phyloP scores from a whole-genome alignment of 2,888 invertebrate species.

The Pseudococcus viburni region DNA sequence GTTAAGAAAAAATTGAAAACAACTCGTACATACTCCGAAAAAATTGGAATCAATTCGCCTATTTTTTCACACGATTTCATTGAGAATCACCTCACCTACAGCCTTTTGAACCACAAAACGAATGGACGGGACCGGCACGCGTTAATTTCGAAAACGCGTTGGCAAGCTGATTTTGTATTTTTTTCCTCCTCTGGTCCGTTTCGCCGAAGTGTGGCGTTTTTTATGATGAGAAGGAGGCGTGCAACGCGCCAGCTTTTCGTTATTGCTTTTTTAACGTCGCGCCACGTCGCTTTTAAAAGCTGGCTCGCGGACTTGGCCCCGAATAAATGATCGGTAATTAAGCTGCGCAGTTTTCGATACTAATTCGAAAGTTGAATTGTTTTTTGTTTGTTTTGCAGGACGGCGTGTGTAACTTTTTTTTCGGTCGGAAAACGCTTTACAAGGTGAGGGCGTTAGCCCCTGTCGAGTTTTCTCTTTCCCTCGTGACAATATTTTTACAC shows the following conservation, averaged over 20 bases:
- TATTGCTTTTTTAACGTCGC: background rate
- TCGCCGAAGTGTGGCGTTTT: background rate
- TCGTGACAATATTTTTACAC: slow-evolving; percentile 13
- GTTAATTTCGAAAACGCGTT: too few relatives aligned
- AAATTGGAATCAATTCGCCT: too few relatives aligned
- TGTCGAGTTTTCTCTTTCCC: background rate
- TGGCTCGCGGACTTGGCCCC: background rate
- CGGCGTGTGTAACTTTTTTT: background rate
- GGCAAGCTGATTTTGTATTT: background rate
- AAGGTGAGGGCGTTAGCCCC: background rate
- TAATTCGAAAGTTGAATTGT: slow-evolving; percentile 10
- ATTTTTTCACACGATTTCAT: too few relatives aligned
- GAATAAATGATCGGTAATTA: background rate
- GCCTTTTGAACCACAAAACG: too few relatives aligned
- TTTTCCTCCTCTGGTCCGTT: background rate
- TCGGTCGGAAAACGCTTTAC: background rate
- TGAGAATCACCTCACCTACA: too few relatives aligned
- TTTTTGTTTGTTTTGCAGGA: background rate
- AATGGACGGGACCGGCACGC: too few relatives aligned
- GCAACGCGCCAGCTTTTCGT: background rate
- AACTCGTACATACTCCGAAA: too few relatives aligned
- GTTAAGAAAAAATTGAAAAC: too few relatives aligned
- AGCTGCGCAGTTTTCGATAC: background rate
- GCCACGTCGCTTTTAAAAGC: background rate
- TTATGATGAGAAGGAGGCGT: background rate